These are phyloP conservation scores for Pinctada fucata DNA, from an alignment of 2,888 invertebrate species.

Conservation along the genomic window DNA sequence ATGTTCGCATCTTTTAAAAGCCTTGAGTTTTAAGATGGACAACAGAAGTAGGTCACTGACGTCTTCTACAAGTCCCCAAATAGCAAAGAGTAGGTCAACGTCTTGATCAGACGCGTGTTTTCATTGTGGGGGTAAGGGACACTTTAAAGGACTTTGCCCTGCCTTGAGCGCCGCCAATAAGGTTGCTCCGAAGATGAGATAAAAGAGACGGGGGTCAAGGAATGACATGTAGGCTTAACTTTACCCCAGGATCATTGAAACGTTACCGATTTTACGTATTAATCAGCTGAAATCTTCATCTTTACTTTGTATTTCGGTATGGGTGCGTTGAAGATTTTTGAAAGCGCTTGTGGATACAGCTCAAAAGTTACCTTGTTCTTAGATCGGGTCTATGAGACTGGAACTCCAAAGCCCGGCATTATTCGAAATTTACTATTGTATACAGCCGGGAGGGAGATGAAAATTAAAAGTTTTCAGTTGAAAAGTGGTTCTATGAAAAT, in stretches of 20 bases:
- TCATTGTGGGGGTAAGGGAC: too few relatives aligned
- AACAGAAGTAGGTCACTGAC: too few relatives aligned
- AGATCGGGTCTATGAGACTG: constrained; percentile 29
- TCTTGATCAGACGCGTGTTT: too few relatives aligned
- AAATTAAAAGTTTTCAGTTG: constrained; percentile 22
- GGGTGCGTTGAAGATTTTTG: not conserved
- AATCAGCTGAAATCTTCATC: not conserved
- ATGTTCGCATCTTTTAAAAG: too few relatives aligned
- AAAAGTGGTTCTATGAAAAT: constrained; percentile 24
- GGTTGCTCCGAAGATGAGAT: not conserved
- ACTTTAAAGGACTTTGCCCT: too few relatives aligned
- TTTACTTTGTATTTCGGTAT: not conserved
- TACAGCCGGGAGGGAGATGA: constrained; percentile 38
- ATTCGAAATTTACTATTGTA: constrained; percentile 23
- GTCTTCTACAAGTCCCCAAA: too few relatives aligned
- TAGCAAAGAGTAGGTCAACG: too few relatives aligned
- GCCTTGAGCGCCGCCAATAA: too few relatives aligned
- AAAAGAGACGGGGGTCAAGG: not conserved
- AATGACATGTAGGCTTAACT: not conserved
- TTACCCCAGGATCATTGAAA: not conserved
- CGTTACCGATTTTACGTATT: not conserved
- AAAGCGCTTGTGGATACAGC: constrained; percentile 39
- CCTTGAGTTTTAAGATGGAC: too few relatives aligned
- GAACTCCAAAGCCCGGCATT: constrained; percentile 19
- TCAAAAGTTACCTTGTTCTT: constrained; percentile 44